Evolutionary conservation across 2,888 invertebrate species (phyloP).

Genomic region (Oegoconia quadripuncta): DNA sequence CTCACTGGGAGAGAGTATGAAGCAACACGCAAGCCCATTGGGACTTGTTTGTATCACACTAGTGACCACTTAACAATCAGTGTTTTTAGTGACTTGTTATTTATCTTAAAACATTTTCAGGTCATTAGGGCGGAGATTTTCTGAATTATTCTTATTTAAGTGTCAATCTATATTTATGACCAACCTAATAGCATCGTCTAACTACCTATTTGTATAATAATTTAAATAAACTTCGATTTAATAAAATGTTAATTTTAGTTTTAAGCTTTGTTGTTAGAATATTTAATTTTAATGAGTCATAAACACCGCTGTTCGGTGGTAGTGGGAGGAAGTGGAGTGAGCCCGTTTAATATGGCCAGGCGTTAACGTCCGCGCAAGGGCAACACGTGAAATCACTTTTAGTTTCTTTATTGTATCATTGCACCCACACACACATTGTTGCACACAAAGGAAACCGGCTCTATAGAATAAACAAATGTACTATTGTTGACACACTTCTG

Average conservation of each 20-base stretch:
- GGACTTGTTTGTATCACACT: too few species aligned
- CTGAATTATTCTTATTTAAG: too few species aligned
- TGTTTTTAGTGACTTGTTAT: too few species aligned
- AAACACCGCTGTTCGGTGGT: not conserved
- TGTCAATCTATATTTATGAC: too few species aligned
- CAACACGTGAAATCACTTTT: slow-evolving; percentile 52
- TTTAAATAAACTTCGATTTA: not conserved
- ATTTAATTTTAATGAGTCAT: not conserved
- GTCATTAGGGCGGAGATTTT: too few species aligned
- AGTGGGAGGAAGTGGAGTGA: slow-evolving; percentile 1
- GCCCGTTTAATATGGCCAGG: slow-evolving; percentile 1
- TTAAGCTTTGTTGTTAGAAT: not conserved
- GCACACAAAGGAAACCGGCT: slow-evolving; percentile 30
- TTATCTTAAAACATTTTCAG: too few species aligned
- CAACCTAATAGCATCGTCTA: too few species aligned
- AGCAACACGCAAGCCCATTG: too few species aligned
- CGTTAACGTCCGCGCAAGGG: slow-evolving; percentile 37
- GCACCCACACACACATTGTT: slow-evolving; percentile 37
- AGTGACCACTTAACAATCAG: too few species aligned
- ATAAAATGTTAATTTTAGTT: not conserved
- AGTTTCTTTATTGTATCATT: slow-evolving; percentile 43
- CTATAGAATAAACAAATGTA: not conserved
- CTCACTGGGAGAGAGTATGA: too few species aligned
- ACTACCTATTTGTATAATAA: too few species aligned
- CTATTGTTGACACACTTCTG: too few species aligned